phyloP scores from a whole-genome alignment of 2,113 vertebrate species.

The Microcebus tavaratra region DNA sequence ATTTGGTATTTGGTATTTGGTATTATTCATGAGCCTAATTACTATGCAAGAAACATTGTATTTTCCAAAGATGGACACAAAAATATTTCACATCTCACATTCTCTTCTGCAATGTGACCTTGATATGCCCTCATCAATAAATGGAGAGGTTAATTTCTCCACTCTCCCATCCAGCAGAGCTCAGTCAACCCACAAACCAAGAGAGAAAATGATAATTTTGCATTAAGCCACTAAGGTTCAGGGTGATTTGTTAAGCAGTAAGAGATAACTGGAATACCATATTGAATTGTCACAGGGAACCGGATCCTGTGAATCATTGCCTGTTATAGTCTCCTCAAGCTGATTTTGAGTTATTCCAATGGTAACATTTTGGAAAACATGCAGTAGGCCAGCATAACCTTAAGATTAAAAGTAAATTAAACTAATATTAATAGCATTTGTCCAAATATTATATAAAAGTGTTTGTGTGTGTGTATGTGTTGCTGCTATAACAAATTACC shows the following conservation, averaged over 20 bases:
- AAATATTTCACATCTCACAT: not conserved
- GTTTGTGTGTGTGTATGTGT: not conserved
- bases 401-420: not conserved
- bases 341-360: not conserved
- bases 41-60: not conserved
- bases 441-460: not conserved
- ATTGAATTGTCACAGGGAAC: not conserved
- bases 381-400: not conserved
- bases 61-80: not conserved
- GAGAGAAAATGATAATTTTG: not conserved
- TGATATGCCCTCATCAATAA: not conserved
- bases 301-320: not conserved
- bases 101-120: not conserved
- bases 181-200: not conserved
- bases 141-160: not conserved
- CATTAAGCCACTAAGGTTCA: not conserved
- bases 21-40: not conserved
- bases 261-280: not conserved
- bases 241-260: not conserved
- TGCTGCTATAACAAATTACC: not conserved
- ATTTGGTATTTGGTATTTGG: not conserved
- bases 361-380: not conserved
- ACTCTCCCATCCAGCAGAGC: not conserved
- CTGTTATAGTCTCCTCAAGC: not conserved
- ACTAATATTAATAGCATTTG: not conserved